Conservation (phyloP, 1,140 invertebrate genomes). For the Dinothrombium tinctorium region DNA sequence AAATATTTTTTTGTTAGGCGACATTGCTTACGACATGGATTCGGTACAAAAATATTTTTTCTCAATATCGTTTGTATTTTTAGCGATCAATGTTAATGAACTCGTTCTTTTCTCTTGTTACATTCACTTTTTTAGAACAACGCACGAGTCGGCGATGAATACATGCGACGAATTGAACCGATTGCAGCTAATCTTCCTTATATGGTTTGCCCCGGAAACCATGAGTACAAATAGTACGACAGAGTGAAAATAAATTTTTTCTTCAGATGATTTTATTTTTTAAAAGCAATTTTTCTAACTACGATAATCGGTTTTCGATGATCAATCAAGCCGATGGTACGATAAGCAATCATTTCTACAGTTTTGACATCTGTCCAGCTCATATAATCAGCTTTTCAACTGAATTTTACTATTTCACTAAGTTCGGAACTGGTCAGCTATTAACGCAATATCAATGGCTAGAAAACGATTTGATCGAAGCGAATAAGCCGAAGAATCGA, state of each 20-base stretch:
- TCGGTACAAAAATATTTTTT: constrained; percentile 23
- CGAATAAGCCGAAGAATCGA: constrained; percentile 32
- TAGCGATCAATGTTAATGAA: too few species aligned
- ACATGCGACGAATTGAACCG: constrained; percentile 67
- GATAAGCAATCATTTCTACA: constrained; percentile 15
- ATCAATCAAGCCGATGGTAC: constrained; percentile 8
- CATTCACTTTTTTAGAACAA: constrained; percentile 31
- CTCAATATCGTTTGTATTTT: not conserved
- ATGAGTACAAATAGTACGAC: constrained; percentile 60
- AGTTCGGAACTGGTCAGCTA: constrained; percentile 56
- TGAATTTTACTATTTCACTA: constrained; percentile 65
- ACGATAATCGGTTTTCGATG: constrained; percentile 43
- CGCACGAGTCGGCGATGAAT: constrained; percentile 54
- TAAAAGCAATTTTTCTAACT: constrained; percentile 62
- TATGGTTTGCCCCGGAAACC: constrained; percentile 72
- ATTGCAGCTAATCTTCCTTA: constrained; percentile 67
- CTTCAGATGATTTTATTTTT: not conserved
- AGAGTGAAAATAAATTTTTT: too few species aligned
- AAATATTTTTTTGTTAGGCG: constrained; percentile 19
- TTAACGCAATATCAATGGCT: constrained; percentile 74
- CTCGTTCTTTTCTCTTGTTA: too few species aligned
- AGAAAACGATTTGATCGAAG: constrained; percentile 42
- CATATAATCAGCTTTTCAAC: constrained; percentile 79
- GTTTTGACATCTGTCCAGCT: constrained; percentile 52
- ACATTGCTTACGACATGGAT: constrained; percentile 89